Conservation (phyloP, 2,113 vertebrate species). For the Macrotis lagotis region DNA sequence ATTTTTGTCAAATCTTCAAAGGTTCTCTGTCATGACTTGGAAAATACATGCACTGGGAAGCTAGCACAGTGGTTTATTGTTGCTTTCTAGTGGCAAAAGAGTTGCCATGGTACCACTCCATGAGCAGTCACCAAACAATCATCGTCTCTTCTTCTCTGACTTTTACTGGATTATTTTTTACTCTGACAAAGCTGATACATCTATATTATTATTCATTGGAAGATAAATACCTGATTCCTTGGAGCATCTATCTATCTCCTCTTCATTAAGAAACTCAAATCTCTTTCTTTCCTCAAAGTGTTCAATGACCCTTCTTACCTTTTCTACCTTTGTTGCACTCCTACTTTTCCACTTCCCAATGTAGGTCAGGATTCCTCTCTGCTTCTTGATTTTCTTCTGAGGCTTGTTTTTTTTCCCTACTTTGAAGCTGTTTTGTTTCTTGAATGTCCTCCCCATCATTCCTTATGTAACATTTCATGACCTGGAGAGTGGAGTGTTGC, state of each 20-base stretch:
- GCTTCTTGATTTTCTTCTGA: neutral
- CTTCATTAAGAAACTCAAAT: neutral
- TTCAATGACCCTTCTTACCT: neutral
- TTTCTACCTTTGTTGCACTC: neutral
- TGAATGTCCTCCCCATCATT: neutral
- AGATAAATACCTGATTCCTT: neutral
- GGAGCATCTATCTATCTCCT: neutral
- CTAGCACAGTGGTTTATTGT: neutral
- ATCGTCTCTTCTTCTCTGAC: neutral
- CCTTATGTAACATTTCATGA: neutral
- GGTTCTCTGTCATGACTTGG: neutral
- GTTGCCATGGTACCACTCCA: neutral
- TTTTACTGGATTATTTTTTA: neutral
- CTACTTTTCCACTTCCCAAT: neutral
- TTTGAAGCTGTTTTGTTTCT: neutral
- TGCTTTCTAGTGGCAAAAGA: neutral
- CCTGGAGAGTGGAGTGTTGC: no score
- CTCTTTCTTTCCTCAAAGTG: neutral
- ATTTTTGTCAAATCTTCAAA: neutral
- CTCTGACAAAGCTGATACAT: neutral
- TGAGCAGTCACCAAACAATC: neutral
- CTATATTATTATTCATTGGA: neutral
- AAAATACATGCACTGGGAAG: neutral
- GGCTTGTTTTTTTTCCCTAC: neutral
- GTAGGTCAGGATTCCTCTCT: neutral